phyloP scores from a whole-genome alignment of 2,888 invertebrate species.

The Hirtodrosophila alboralis region DNA sequence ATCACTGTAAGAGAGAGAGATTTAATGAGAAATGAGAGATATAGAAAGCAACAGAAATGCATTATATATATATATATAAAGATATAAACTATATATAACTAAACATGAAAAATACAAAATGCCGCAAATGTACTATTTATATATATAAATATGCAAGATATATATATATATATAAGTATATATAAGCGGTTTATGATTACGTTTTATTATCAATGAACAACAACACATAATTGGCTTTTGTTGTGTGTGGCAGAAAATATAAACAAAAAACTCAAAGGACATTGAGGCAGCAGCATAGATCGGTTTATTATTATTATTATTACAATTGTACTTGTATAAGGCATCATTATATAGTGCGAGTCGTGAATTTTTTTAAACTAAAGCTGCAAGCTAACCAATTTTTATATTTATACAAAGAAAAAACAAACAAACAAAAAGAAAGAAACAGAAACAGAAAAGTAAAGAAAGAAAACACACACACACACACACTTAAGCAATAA shows the following conservation, averaged over 20 bases:
- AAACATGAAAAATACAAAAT: constrained; percentile 36
- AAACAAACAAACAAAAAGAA: too few species aligned
- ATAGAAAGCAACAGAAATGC: constrained; percentile 59
- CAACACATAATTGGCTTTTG: constrained; percentile 31
- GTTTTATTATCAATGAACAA: constrained; percentile 28
- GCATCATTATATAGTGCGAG: constrained; percentile 50
- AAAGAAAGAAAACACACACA: too few species aligned
- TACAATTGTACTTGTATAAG: constrained; percentile 33
- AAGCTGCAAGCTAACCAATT: constrained; percentile 69
- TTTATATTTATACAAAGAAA: constrained; percentile 66
- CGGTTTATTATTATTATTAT: constrained; percentile 42
- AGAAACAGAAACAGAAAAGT: too few species aligned
- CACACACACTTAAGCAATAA: too few species aligned
- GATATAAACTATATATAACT: constrained; percentile 67
- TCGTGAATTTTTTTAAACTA: constrained; percentile 60
- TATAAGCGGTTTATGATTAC: constrained; percentile 45
- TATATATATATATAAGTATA: too few species aligned
- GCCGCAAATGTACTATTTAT: constrained; percentile 65
- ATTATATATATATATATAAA: constrained; percentile 65
- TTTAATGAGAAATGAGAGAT: constrained; percentile 10
- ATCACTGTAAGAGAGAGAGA: constrained; percentile 28
- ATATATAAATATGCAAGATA: constrained; percentile 51
- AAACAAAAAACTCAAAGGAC: constrained; percentile 23
- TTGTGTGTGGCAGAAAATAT: constrained; percentile 23
- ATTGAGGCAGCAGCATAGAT: constrained; percentile 32